phyloP scores from a whole-genome alignment of 2,113 vertebrate genomes.

The Vidua chalybeata region DNA sequence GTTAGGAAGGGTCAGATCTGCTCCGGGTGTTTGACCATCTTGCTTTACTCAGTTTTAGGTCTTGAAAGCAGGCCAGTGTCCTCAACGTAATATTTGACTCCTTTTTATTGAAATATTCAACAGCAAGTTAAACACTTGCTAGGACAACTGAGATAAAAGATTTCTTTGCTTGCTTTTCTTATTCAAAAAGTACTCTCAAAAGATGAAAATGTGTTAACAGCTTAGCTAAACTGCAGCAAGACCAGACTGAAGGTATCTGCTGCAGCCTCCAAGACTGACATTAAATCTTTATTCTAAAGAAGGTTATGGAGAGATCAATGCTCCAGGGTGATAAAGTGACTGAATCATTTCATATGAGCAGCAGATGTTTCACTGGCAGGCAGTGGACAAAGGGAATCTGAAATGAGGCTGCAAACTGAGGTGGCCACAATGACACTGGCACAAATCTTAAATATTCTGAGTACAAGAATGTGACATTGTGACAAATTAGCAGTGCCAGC shows the following conservation, averaged over 20 bases:
- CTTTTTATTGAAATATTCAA: neutral
- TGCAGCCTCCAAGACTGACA: neutral
- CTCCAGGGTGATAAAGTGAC: neutral
- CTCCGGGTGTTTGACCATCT: neutral
- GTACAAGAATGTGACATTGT: neutral
- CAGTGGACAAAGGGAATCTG: neutral
- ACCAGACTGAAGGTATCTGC: neutral
- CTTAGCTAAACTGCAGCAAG: neutral
- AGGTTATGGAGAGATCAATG: neutral
- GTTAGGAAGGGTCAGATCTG: neutral
- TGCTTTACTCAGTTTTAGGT: neutral
- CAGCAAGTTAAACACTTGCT: neutral
- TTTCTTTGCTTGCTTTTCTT: neutral
- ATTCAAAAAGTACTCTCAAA: neutral
- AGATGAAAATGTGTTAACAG: neutral
- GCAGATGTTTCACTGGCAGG: neutral
- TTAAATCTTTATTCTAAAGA: neutral
- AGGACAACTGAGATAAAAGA: neutral
- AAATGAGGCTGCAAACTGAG: neutral
- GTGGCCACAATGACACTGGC: neutral
- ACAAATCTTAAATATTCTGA: neutral
- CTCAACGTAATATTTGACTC: neutral
- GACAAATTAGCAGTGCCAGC: neutral
- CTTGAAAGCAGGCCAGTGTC: neutral
- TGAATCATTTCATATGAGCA: neutral